Evolutionary conservation across 2,113 vertebrate genomes (phyloP).

Genomic region (Brienomyrus longianalis): DNA sequence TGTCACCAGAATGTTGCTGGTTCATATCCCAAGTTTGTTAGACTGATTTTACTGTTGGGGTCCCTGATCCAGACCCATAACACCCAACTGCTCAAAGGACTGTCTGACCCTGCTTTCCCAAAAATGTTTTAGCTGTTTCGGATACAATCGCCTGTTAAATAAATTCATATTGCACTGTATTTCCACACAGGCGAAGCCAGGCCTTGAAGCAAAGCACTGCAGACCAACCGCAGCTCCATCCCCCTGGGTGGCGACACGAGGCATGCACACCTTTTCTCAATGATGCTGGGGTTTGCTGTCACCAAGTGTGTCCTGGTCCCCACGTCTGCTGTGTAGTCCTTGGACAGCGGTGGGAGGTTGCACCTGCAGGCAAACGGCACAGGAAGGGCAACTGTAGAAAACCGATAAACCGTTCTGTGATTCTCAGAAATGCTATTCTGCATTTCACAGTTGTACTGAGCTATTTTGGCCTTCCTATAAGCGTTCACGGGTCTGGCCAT

Average conservation of each 20-base stretch:
- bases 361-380: constrained; percentile 64
- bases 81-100: neutral
- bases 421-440: neutral
- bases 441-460: neutral
- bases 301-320: constrained; percentile 85
- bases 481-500: neutral
- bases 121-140: neutral
- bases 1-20: neutral
- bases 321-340: constrained; percentile 78
- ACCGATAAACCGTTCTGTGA: neutral
- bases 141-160: neutral
- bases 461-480: neutral
- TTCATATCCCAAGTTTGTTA: neutral
- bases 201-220: neutral
- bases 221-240: neutral
- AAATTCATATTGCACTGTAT: neutral
- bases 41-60: neutral
- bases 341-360: constrained; percentile 88
- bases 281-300: constrained; percentile 95
- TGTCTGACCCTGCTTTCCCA: neutral
- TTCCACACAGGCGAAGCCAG: neutral
- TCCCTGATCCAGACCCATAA: neutral
- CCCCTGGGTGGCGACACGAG: neutral
- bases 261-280: constrained; percentile 77
- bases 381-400: neutral